Evolutionary conservation across 1,140 invertebrate genomes (phyloP).

Genomic region (Diuraphis noxia): DNA sequence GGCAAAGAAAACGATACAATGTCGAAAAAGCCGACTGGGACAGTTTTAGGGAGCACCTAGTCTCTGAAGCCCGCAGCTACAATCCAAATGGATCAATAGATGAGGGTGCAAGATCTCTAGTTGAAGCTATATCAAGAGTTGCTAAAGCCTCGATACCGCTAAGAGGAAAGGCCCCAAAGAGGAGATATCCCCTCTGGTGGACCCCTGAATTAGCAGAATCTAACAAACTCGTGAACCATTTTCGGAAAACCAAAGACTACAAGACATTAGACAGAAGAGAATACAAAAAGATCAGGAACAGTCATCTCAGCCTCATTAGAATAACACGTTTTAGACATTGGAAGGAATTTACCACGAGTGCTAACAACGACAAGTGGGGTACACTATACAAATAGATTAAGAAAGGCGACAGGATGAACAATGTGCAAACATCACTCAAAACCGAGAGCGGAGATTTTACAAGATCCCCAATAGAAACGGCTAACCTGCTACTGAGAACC

Average conservation of each 20-base stretch:
- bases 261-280: background rate
- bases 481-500: background rate
- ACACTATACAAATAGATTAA: background rate
- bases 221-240: fast-evolving
- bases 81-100: background rate
- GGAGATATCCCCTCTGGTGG: background rate
- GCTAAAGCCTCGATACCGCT: background rate
- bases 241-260: background rate
- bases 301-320: background rate
- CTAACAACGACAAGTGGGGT: background rate
- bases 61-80: fast-evolving
- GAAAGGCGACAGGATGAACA: background rate
- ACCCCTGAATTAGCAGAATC: background rate
- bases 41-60: background rate
- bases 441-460: background rate
- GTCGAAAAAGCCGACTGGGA: background rate
- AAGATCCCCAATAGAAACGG: background rate
- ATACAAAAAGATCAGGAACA: background rate
- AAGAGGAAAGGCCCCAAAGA: background rate
- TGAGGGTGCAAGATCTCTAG: background rate
- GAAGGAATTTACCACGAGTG: background rate
- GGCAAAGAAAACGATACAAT: background rate
- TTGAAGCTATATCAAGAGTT: background rate
- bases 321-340: background rate
- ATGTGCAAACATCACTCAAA: background rate